Conservation (phyloP, 1,140 invertebrate genomes). For the Bombus balteatus region DNA sequence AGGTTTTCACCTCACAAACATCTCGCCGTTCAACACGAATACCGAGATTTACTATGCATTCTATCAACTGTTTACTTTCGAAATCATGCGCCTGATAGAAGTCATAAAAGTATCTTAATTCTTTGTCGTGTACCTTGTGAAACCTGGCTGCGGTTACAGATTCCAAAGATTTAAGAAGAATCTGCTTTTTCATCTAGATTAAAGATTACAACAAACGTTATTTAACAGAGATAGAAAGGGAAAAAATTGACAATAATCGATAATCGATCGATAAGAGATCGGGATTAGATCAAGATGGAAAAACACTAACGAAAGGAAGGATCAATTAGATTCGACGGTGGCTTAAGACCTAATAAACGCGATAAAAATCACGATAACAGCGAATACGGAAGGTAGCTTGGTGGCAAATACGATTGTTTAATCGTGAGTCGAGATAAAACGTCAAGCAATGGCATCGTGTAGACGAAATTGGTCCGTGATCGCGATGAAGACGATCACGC, state of each 20-base stretch:
- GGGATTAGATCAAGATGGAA: neutral
- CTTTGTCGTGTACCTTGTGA: neutral
- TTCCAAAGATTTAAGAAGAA: neutral
- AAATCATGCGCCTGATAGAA: neutral
- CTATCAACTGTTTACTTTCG: slow-evolving; percentile 7
- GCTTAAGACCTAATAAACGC: neutral
- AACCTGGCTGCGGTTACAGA: neutral
- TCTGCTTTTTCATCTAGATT: neutral
- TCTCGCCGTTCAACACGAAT: neutral
- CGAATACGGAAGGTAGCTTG: slow-evolving; percentile 1
- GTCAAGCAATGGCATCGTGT: neutral
- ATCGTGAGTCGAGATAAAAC: slow-evolving; percentile 49
- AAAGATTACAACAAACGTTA: neutral
- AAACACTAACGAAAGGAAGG: neutral
- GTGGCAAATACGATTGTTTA: slow-evolving; percentile 48
- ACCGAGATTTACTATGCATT: slow-evolving; percentile 9
- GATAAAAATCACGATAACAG: slow-evolving; percentile 50
- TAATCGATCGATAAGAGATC: neutral
- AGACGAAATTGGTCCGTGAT: neutral
- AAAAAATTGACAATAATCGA: fast-evolving
- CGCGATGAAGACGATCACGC: slow-evolving; percentile 2
- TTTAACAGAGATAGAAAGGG: neutral
- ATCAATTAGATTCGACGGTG: neutral
- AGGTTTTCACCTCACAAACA: slow-evolving; percentile 1
- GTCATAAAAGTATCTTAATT: slow-evolving; percentile 10